Evolutionary conservation across 2,888 invertebrate genomes (phyloP).

Genomic region (Agrilus cyanescens): DNA sequence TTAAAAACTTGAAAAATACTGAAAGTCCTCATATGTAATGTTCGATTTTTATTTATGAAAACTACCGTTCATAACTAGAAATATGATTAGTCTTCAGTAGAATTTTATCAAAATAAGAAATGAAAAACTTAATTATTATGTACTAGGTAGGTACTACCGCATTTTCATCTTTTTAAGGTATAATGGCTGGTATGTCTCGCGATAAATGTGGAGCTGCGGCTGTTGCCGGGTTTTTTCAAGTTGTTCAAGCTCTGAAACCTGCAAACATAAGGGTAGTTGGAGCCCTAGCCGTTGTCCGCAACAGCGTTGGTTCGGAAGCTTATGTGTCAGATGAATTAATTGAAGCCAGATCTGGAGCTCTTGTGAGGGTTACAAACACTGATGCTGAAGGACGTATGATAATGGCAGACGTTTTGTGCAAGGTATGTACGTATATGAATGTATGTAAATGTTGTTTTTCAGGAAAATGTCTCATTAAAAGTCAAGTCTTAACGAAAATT

Average conservation of each 20-base stretch:
- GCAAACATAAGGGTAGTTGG: conserved; percentile 66
- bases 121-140: too few species aligned
- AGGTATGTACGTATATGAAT: conserved; percentile 36
- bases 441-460: too few species aligned
- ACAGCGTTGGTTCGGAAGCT: conserved; percentile 77
- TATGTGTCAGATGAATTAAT: conserved; percentile 89
- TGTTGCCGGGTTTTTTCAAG: conserved; percentile 85
- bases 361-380: conserved; percentile 83
- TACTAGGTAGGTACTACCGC: too few species aligned
- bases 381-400: conserved; percentile 93
- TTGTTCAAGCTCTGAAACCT: conserved; percentile 50
- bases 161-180: conserved; percentile 36
- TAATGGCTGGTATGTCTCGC: conserved; percentile 80
- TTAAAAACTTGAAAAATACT: too few species aligned
- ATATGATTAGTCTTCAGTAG: too few species aligned
- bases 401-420: conserved; percentile 80
- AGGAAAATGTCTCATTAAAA: too few species aligned
- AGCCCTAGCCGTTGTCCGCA: conserved; percentile 76
- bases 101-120: too few species aligned
- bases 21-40: too few species aligned
- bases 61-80: too few species aligned
- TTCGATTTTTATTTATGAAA: too few species aligned
- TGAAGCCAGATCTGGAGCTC: conserved; percentile 66
- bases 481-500: too few species aligned
- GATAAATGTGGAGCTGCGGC: conserved; percentile 95